Conservation (phyloP, 1,140 invertebrate species). For the Plutomurus gul region DNA sequence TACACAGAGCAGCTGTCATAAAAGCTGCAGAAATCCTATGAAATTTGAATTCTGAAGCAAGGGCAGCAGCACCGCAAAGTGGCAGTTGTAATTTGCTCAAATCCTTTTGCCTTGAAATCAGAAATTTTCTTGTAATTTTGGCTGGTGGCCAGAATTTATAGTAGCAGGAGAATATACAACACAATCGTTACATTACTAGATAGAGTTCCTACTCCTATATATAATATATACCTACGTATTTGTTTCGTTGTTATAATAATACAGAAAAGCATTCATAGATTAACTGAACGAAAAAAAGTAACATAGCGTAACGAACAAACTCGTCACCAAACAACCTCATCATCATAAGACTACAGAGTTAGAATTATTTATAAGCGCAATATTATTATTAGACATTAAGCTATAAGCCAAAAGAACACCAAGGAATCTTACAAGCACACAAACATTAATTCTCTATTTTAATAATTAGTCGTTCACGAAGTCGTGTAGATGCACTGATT, state of each 20-base stretch:
- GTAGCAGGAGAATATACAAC: not conserved
- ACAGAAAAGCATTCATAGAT: not conserved
- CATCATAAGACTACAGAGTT: slow-evolving; percentile 10
- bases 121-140: slow-evolving; percentile 10
- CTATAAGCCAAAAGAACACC: slow-evolving; percentile 1
- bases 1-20: too few relatives aligned
- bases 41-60: not conserved
- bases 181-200: not conserved
- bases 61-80: not conserved
- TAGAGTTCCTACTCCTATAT: not conserved
- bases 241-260: not conserved
- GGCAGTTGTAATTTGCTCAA: slow-evolving; percentile 7
- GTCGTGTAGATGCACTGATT: too few relatives aligned
- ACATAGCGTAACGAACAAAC: not conserved
- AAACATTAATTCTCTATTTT: not conserved
- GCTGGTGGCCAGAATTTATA: not conserved
- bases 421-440: not conserved
- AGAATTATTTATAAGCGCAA: slow-evolving; percentile 26
- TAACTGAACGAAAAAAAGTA: not conserved
- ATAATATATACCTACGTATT: not conserved
- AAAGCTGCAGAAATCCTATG: too few relatives aligned
- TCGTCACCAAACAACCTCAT: not conserved
- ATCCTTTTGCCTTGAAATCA: not conserved
- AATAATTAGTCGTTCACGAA: not conserved
- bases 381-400: slow-evolving; percentile 28